Conservation (phyloP, 1,140 invertebrate genomes). For the Coptotermes formosanus region DNA sequence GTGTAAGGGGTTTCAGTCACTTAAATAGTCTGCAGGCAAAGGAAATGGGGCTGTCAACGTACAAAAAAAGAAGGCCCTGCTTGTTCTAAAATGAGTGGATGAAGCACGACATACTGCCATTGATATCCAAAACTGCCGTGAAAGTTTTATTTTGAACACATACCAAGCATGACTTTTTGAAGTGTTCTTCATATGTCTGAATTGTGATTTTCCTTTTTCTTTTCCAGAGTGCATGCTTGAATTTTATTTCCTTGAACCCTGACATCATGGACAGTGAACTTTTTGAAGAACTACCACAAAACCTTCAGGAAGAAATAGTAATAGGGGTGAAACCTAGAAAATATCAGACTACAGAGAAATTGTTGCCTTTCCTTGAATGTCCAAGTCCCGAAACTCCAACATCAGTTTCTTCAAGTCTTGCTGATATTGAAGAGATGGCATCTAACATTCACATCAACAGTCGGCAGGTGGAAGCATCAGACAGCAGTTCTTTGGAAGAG, state of each 20-base stretch:
- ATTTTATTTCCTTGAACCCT: conserved; percentile 57
- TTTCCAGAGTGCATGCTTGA: conserved; percentile 48
- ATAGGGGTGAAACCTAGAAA: conserved; percentile 46
- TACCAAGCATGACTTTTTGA: too few species aligned
- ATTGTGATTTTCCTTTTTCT: conserved; percentile 11
- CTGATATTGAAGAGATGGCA: conserved; percentile 36
- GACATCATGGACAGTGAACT: conserved; percentile 60
- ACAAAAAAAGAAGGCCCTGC: too few species aligned
- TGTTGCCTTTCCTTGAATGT: conserved; percentile 32
- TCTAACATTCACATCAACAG: conserved; percentile 32
- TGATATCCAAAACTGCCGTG: too few species aligned
- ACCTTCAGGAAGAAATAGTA: conserved; percentile 59
- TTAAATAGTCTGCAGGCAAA: too few species aligned
- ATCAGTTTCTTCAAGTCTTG: conserved; percentile 33
- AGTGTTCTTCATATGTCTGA: background rate
- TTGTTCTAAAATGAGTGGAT: too few species aligned
- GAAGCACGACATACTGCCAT: too few species aligned
- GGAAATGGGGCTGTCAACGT: too few species aligned
- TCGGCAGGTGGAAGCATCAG: conserved; percentile 32
- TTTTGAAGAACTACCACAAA: conserved; percentile 61
- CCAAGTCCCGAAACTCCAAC: conserved; percentile 34
- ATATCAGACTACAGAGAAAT: conserved; percentile 34
- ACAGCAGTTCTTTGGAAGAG: conserved; percentile 42
- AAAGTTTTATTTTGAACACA: too few species aligned
- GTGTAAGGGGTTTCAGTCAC: too few species aligned